Conservation (phyloP, 2,113 vertebrate genomes). For the Girardinichthys multiradiatus region DNA sequence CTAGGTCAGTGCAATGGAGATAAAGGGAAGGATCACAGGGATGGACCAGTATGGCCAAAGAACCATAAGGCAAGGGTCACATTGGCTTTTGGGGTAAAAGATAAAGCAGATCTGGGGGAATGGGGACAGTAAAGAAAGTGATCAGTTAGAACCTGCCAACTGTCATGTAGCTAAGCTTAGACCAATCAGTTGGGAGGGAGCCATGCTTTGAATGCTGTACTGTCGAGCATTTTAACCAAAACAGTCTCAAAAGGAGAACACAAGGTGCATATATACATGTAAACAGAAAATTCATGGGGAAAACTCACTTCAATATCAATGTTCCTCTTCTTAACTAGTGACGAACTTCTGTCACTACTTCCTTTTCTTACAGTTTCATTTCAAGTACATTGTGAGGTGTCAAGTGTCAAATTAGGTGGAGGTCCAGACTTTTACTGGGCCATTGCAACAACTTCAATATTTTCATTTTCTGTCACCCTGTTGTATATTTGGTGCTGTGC, state of each 20-base stretch:
- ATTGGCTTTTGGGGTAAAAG: neutral
- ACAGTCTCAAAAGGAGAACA: no score
- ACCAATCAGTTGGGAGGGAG: no score
- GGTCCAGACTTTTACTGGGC: neutral
- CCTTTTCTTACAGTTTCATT: neutral
- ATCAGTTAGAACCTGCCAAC: no score
- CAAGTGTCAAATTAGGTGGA: neutral
- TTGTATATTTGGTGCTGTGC: no score
- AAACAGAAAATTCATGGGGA: no score
- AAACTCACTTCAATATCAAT: no score
- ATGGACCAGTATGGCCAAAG: slow-evolving; percentile 10
- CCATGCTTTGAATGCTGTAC: no score
- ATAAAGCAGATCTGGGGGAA: neutral
- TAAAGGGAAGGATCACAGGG: slow-evolving; percentile 32
- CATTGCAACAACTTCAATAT: neutral
- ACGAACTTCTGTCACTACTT: neutral
- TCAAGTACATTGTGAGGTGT: neutral
- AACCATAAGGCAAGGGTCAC: neutral
- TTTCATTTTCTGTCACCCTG: neutral
- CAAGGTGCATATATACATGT: no score
- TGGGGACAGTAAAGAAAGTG: neutral
- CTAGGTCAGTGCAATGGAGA: slow-evolving; percentile 29
- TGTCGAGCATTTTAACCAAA: no score
- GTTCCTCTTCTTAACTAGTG: neutral
- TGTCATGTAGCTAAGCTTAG: no score